Evolutionary conservation across 2,113 vertebrate species (phyloP).

Genomic region (Elephantulus edwardii): DNA sequence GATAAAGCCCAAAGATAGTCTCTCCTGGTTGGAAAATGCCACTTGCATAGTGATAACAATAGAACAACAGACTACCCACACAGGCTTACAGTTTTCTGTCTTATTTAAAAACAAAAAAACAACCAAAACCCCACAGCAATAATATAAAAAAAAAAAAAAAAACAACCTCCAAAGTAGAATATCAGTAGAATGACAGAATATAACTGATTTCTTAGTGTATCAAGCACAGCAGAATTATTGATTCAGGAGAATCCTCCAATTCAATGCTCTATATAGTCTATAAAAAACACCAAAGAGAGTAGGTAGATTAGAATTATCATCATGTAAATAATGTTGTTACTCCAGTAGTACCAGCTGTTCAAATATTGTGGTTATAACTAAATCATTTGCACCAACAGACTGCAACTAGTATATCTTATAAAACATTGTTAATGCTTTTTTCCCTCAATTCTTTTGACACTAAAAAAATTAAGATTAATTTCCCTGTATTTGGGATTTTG

Average conservation of each 20-base stretch:
- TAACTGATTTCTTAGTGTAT: background rate
- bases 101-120: no score
- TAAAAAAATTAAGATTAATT: background rate
- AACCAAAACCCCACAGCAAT: no score
- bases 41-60: background rate
- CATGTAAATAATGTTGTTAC: background rate
- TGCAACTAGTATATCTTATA: background rate
- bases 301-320: background rate
- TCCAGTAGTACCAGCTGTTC: background rate
- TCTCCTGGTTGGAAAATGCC: background rate
- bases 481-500: background rate
- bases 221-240: background rate
- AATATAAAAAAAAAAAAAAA: no score
- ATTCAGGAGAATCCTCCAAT: background rate
- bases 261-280: no score
- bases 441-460: background rate
- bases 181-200: background rate
- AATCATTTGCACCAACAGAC: background rate
- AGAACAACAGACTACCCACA: background rate
- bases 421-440: background rate
- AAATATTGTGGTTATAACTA: background rate
- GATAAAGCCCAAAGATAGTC: background rate
- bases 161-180: background rate
- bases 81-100: background rate
- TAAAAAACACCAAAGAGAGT: background rate